phyloP scores from a whole-genome alignment of 2,113 vertebrate genomes.

The Psilopogon haemacephalus region DNA sequence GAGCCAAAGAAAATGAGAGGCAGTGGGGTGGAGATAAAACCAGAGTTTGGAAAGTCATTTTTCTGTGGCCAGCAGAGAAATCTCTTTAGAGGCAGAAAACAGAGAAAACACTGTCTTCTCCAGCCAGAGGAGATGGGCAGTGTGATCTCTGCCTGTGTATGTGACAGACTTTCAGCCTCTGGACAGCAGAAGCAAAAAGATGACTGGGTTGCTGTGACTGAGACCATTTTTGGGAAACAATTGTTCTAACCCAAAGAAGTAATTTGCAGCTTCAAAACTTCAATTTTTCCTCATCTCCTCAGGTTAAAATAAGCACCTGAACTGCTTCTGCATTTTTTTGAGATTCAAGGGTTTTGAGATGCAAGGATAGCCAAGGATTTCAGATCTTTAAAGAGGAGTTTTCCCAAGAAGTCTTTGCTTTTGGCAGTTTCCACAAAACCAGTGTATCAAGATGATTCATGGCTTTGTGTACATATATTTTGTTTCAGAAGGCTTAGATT shows the following conservation, averaged over 20 bases:
- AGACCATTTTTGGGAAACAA: not conserved
- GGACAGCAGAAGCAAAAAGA: not conserved
- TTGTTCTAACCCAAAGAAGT: not conserved
- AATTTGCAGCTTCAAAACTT: not conserved
- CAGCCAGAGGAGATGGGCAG: not conserved
- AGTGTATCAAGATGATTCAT: not conserved
- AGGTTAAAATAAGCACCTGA: not conserved
- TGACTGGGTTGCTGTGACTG: not conserved
- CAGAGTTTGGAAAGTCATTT: not conserved
- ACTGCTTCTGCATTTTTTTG: not conserved
- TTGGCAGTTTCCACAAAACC: not conserved
- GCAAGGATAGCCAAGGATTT: not conserved
- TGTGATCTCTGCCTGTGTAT: not conserved
- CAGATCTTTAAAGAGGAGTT: not conserved
- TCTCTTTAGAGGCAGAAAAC: not conserved
- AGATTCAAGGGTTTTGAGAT: not conserved
- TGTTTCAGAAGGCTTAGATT: not conserved
- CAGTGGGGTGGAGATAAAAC: not conserved
- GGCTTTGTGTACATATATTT: not conserved
- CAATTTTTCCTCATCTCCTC: not conserved
- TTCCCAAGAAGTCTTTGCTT: not conserved
- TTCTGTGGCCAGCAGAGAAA: slow-evolving; percentile 2
- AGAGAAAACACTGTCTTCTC: not conserved
- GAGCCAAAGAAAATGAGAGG: not conserved
- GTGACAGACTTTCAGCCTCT: not conserved